phyloP scores from a whole-genome alignment of 2,797 vertebrate species.

The Notamacropus eugenii region DNA sequence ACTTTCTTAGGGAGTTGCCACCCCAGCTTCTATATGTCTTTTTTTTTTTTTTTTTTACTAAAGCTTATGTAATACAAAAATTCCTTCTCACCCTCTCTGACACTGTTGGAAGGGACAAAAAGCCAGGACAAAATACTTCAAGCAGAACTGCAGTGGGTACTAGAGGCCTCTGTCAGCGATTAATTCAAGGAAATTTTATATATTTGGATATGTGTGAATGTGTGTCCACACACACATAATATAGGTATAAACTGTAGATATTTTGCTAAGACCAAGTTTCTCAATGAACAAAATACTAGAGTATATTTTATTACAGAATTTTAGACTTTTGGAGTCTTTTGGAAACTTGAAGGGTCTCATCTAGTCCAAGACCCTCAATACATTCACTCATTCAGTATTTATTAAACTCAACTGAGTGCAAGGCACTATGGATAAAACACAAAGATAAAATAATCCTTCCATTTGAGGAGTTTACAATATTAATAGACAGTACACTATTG shows the following conservation, averaged over 20 bases:
- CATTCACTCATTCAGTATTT: not conserved
- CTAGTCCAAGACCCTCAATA: not conserved
- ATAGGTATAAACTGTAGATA: not conserved
- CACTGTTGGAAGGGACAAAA: conserved; percentile 57
- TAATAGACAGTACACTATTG: not conserved
- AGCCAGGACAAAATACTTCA: conserved; percentile 76
- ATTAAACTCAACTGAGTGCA: not conserved
- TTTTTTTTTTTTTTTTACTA: conserved; percentile 67
- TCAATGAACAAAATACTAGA: not conserved
- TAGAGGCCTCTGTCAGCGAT: not conserved
- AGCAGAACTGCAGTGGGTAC: not conserved
- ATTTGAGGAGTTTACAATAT: not conserved
- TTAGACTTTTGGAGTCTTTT: not conserved
- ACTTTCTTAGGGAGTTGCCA: conserved; percentile 58
- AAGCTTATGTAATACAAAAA: conserved; percentile 67
- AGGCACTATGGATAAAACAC: not conserved
- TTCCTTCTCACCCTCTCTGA: conserved; percentile 31
- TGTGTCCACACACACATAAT: not conserved
- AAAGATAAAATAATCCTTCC: not conserved
- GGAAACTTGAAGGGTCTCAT: not conserved
- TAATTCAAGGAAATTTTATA: not conserved
- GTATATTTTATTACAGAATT: not conserved
- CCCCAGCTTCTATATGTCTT: conserved; percentile 51
- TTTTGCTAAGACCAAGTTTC: not conserved
- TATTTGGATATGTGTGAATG: not conserved